Conservation (phyloP, 23 tunicate genomes). For the Pegea sp. region DNA sequence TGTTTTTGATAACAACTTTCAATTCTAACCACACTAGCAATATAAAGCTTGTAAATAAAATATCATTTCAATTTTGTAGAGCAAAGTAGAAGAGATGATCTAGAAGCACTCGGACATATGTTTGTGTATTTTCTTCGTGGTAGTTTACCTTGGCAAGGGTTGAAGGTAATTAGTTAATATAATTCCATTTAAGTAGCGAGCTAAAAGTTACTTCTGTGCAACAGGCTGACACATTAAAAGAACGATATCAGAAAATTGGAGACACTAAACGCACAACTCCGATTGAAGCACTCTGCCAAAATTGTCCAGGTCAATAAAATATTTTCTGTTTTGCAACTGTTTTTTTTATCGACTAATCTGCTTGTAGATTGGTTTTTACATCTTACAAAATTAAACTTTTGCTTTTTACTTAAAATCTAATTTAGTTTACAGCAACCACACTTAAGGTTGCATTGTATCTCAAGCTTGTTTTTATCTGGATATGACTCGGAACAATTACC, state of each 20-base stretch:
- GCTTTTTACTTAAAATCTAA: no score
- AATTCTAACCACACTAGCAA: no score
- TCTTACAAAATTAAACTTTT: no score
- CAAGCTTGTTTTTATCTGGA: no score
- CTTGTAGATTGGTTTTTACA: no score
- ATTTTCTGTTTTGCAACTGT: no score
- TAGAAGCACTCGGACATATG: slow-evolving; percentile 99
- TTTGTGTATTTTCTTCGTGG: slow-evolving; percentile 98
- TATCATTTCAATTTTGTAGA: no score
- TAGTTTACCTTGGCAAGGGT: slow-evolving; percentile 98
- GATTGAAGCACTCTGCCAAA: slow-evolving; percentile 95
- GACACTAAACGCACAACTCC: slow-evolving; percentile 98
- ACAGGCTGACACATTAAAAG: slow-evolving; percentile 95
- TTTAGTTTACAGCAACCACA: background rate
- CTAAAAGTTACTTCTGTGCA: background rate
- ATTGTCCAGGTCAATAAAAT: slow-evolving; percentile 59
- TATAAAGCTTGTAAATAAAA: no score
- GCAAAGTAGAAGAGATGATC: slow-evolving; percentile 96
- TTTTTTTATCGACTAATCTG: no score
- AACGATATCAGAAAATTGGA: slow-evolving; percentile 96
- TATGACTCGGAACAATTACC: no score
- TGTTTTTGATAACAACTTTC: no score
- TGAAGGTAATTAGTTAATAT: slow-evolving; percentile 27
- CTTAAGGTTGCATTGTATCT: background rate
- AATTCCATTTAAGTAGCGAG: background rate